These are phyloP conservation scores for Rhabdornis inornatus DNA, from an alignment of 2,113 vertebrate genomes.

Conservation along the genomic window DNA sequence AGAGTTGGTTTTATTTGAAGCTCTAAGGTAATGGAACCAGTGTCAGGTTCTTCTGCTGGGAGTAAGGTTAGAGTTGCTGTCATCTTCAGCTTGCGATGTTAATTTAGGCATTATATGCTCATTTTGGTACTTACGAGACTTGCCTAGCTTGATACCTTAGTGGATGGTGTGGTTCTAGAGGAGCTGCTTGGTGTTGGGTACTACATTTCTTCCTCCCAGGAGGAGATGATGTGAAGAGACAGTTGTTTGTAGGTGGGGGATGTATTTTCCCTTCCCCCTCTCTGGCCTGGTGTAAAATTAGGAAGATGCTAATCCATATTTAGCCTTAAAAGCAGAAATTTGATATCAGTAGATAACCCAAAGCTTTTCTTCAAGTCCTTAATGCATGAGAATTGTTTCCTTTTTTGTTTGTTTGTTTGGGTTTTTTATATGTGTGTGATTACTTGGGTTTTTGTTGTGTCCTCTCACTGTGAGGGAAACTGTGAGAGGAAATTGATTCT, in stretches of 20 bases:
- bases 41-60: neutral
- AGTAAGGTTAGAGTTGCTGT: neutral
- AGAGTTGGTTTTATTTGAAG: neutral
- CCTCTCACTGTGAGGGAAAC: neutral
- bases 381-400: too few relatives aligned
- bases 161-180: neutral
- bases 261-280: neutral
- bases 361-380: neutral
- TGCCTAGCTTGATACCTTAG: neutral
- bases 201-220: neutral
- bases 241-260: neutral
- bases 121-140: neutral
- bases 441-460: neutral
- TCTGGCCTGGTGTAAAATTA: neutral
- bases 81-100: rapidly evolving
- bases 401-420: neutral
- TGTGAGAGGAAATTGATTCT: neutral
- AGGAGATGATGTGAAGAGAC: neutral
- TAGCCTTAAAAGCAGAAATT: neutral
- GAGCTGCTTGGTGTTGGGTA: neutral
- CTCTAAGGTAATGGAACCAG: too few relatives aligned
- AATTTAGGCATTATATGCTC: neutral
- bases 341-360: neutral
- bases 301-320: neutral
- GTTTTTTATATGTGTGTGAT: neutral